Base-by-base conservation (phyloP, 2,888 invertebrate species). In the Diabrotica balteata region DNA sequence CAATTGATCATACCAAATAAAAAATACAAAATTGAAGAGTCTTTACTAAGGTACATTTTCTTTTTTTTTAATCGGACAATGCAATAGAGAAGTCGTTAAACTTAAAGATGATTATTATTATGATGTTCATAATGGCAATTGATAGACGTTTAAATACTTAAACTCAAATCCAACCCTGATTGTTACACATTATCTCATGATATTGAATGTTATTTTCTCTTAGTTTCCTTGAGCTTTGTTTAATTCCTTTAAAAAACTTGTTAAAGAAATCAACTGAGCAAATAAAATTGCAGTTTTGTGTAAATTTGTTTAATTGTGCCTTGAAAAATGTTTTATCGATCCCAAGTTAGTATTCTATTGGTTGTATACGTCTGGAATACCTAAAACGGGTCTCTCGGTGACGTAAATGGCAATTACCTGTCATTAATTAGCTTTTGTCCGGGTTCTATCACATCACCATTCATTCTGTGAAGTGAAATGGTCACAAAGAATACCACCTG, bases 271-370 rank as follows among this genome's bases (percentile, higher is more conserved):
- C 32, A 50, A 50, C 50, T 11, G 49, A 50, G 11, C 50, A 59
- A 59, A 59, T 59, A n/a, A 59, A 59, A 59, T 42, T 32, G 50
- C 50, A 43, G 11, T 59, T 59, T 59, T 59, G 59, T 59, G 59
- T 49, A 59, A 59, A 59, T 59, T 59, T 59, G 59, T 59, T 59
- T 59, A 59, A 59, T 59, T 59, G 59, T 50, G 49, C 42, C 42
- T 59, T 59, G 59, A 59, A 59, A 59, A 59, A 50, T 50, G 49
- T 50, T 59, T 59, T 59, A 59, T 50, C 32, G 42, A 11, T 59
- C 47, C 50, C 49, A 50, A 59, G 49, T 59, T 59, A 8, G 50
- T 59, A 59, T 59, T 59, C 17, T 50, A 42, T 59, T 59, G 49
- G 50, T 43, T 49, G 49, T 32, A 42, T 50, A 50, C 49, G 42